These are phyloP conservation scores for Euglossa dilemma DNA, from an alignment of 1,140 invertebrate species.

Conservation along the genomic window DNA sequence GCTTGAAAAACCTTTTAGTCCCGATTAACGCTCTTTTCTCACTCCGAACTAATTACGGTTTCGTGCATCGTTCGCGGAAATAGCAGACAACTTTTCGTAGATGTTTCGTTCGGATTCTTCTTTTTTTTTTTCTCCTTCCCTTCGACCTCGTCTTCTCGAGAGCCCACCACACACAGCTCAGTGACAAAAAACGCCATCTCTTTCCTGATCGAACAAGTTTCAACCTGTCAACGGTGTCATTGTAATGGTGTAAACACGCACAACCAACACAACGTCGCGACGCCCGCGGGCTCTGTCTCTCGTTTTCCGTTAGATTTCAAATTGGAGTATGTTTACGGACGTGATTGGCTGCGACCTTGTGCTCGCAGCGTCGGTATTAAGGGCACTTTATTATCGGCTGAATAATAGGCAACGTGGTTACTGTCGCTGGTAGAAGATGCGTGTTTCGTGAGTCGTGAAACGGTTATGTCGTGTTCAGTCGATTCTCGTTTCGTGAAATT, in stretches of 20 bases:
- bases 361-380: background rate
- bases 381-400: background rate
- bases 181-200: background rate
- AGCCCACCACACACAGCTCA: background rate
- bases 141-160: background rate
- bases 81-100: background rate
- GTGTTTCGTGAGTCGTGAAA: background rate
- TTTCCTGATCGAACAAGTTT: constrained; percentile 1
- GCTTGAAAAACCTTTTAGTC: constrained; percentile 34
- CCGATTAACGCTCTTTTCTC: constrained; percentile 13
- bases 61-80: background rate
- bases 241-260: background rate
- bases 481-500: background rate
- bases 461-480: background rate
- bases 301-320: constrained; percentile 19
- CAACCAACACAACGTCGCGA: no score
- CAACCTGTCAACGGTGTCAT: constrained; percentile 1
- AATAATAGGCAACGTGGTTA: background rate
- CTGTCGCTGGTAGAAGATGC: background rate
- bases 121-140: background rate
- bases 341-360: background rate
- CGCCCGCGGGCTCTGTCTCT: background rate
- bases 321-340: constrained; percentile 11
- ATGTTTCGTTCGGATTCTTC: background rate
- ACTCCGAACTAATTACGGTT: constrained; percentile 29